These are phyloP conservation scores for Blera fallax DNA, from an alignment of 2,888 invertebrate species.

Conservation along the genomic window DNA sequence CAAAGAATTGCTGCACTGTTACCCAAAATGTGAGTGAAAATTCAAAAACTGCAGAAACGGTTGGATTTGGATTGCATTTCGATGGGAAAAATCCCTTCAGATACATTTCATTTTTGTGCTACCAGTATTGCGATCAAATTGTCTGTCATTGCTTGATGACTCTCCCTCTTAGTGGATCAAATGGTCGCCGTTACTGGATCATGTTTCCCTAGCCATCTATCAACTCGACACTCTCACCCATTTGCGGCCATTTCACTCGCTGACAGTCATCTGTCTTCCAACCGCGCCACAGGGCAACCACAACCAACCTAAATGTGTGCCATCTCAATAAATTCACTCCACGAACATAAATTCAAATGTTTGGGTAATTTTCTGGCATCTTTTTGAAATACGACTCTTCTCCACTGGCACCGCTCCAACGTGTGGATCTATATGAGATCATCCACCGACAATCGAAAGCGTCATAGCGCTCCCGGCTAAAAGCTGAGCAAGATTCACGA, in stretches of 20 bases:
- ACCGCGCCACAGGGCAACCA: not conserved
- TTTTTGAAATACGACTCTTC: constrained; percentile 51
- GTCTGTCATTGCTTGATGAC: no score
- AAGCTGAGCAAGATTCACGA: constrained; percentile 43
- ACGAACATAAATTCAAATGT: constrained; percentile 65
- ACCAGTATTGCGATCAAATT: no score
- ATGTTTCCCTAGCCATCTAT: constrained; percentile 12
- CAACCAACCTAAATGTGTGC: constrained; percentile 4
- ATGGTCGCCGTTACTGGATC: not conserved
- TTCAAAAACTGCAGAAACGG: no score
- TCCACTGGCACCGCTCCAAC: constrained; percentile 57
- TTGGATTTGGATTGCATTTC: no score
- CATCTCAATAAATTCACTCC: constrained; percentile 60
- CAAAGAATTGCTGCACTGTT: no score
- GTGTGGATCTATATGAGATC: constrained; percentile 30
- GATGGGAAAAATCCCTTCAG: no score
- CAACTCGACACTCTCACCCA: constrained; percentile 3
- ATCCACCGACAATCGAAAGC: constrained; percentile 33
- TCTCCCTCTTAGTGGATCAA: not conserved
- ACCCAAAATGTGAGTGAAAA: no score
- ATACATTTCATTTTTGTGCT: no score
- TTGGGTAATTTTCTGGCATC: constrained; percentile 61
- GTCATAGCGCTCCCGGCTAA: constrained; percentile 53
- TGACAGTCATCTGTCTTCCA: constrained; percentile 30
- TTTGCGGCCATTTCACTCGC: constrained; percentile 7